Evolutionary conservation across 1,140 invertebrate genomes (phyloP).

Genomic region (Plectus sambesii): DNA sequence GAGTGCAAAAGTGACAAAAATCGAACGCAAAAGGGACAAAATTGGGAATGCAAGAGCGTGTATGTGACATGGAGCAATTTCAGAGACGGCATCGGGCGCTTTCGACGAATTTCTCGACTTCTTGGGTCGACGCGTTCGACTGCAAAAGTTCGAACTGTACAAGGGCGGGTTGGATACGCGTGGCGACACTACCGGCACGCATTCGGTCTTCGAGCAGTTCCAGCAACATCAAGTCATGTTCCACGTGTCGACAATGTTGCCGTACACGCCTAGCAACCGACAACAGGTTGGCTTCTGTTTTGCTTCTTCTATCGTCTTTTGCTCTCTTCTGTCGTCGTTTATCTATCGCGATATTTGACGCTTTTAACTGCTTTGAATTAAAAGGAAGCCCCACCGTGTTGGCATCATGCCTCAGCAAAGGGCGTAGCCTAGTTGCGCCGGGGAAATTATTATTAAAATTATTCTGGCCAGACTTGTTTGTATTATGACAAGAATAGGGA

Average conservation of each 20-base stretch:
- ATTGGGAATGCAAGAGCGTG: constrained; percentile 11
- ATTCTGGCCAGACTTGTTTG: too few species aligned
- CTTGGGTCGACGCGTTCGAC: constrained; percentile 68
- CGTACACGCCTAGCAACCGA: constrained; percentile 78
- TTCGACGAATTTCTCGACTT: constrained; percentile 79
- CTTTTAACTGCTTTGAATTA: too few species aligned
- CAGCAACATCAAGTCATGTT: constrained; percentile 81
- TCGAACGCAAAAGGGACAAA: too few species aligned
- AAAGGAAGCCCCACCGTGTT: too few species aligned
- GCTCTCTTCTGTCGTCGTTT: too few species aligned
- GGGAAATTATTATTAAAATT: too few species aligned
- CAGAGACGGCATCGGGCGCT: constrained; percentile 55
- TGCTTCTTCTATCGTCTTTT: too few species aligned
- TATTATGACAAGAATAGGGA: too few species aligned
- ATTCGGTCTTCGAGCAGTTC: constrained; percentile 68
- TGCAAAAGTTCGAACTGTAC: constrained; percentile 81
- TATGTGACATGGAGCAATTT: constrained; percentile 7
- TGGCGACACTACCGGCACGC: constrained; percentile 48
- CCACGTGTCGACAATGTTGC: constrained; percentile 81
- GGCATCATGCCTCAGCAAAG: too few species aligned
- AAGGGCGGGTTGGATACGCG: constrained; percentile 78
- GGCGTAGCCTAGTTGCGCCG: too few species aligned
- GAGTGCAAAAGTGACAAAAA: too few species aligned
- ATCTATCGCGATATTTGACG: too few species aligned
- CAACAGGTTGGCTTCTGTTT: constrained; percentile 63